Evolutionary conservation across 2,113 vertebrate species (phyloP).

Genomic region (Xiphias gladius): DNA sequence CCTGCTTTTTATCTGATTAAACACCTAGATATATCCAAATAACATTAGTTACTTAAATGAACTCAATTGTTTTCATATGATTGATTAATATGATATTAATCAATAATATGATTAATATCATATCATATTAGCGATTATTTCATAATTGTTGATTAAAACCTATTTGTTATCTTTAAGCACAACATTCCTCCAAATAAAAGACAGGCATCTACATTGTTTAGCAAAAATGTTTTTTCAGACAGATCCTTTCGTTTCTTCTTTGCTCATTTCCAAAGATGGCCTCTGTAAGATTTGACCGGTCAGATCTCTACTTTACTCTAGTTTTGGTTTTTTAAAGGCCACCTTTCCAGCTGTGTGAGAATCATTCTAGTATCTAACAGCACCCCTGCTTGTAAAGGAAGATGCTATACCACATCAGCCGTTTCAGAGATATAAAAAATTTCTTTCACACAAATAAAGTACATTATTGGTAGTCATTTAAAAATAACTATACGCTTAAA

Average conservation of each 20-base stretch:
- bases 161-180: too few relatives aligned
- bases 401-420: background rate
- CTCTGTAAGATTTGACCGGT: background rate
- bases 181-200: background rate
- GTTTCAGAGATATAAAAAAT: background rate
- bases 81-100: too few relatives aligned
- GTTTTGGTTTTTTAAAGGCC: background rate
- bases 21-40: too few relatives aligned
- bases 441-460: background rate
- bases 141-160: too few relatives aligned
- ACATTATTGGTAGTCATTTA: background rate
- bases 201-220: background rate
- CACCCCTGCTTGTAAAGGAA: background rate
- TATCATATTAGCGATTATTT: too few relatives aligned
- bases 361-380: background rate
- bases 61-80: background rate
- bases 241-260: background rate
- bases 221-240: background rate
- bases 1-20: background rate
- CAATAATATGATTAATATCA: too few relatives aligned
- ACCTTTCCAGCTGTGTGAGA: background rate
- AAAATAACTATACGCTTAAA: background rate
- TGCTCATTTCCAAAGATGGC: background rate
- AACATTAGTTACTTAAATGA: background rate
- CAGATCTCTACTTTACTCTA: background rate